Conservation (phyloP, 2,113 vertebrate genomes). For the Macaca mulatta region DNA sequence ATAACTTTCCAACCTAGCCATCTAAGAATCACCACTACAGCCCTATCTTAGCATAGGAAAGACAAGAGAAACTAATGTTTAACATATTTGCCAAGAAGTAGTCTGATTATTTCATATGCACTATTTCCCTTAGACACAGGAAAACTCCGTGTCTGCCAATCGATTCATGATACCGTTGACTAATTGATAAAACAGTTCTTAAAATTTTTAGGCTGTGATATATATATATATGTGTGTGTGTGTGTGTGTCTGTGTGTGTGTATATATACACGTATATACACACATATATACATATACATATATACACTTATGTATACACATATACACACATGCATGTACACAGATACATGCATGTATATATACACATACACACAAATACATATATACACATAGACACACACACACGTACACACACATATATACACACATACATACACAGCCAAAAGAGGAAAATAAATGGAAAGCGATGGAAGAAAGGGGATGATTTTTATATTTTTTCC, state of each 20-base stretch:
- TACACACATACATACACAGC: background rate
- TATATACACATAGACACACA: no score
- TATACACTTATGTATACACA: no score
- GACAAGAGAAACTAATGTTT: background rate
- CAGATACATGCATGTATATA: no score
- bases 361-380: no score
- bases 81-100: background rate
- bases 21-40: background rate
- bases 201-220: background rate
- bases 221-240: fast-evolving
- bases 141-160: background rate
- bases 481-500: background rate
- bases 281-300: no score
- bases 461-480: background rate
- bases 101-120: background rate
- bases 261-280: no score
- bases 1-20: background rate
- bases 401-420: no score
- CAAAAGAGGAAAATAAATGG: background rate
- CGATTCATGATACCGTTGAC: background rate
- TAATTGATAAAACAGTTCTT: background rate
- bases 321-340: no score
- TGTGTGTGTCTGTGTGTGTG: fast-evolving
- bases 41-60: background rate
- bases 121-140: background rate